Evolutionary conservation across 2,888 invertebrate species (phyloP), one percentile per base, ranked within the genome.

Genomic region (Entomobrya proxima): DNA sequence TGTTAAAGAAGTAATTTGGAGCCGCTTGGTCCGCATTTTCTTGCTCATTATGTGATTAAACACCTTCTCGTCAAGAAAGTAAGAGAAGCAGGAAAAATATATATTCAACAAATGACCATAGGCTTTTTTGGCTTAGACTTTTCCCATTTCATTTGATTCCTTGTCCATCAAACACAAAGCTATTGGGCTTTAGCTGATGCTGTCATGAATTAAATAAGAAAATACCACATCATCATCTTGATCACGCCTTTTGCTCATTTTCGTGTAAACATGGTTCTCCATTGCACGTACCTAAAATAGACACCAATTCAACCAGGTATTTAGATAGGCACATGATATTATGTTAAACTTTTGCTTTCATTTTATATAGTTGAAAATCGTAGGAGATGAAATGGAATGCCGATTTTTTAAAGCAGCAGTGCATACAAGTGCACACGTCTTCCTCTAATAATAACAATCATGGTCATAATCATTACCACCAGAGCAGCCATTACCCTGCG

Each of bases 321-420:
- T n/a, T n/a, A n/a, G n/a, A 52, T 52, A 52, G 24, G 21, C 24
- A 21, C 47, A 47, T 52, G n/a, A n/a, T n/a, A n/a, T n/a, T n/a
- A n/a, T n/a, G n/a, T n/a, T n/a, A n/a, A 21, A 58, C 58, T 58
- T 58, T 30, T 58, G 58, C 58, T 58, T 58, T 58, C 58, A 58
- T 30, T 27, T 1, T n/a, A 30, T 6, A 6, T 30, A 2, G 30
- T 9, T 30, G 6, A 58, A 13, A 27, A 30, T 4, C 15, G 11
- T 30, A 58, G 30, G 11, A n/a, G 30, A 30, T 58, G 58, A 58
- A 30, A 30, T 58, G 58, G 58, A 58, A 58, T 58, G 58, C 52
- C 9, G 52, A 15, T 58, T 27, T 30, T 58, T 30, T 58, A 4
- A 52, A 4, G 4, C 21, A 24, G 2, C 21, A n/a, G 50, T 13